Conservation (phyloP, 1,140 invertebrate species). For the Periplaneta americana region DNA sequence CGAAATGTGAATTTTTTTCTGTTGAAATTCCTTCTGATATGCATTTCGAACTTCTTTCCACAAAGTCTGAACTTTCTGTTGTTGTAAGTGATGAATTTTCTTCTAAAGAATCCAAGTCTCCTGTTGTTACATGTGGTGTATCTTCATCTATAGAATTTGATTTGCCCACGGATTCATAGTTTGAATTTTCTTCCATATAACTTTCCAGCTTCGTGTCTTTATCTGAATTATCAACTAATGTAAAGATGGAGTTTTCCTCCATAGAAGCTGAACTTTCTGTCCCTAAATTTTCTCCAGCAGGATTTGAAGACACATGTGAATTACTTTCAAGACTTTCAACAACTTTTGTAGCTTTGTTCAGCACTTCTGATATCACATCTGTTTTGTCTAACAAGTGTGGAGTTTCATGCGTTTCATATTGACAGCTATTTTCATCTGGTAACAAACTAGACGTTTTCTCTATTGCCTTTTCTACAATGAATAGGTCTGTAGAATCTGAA, state of each 20-base stretch:
- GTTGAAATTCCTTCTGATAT: background rate
- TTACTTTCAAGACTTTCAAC: too few species aligned
- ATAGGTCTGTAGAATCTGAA: background rate
- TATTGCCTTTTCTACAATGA: background rate
- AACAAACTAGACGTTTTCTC: background rate
- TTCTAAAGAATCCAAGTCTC: background rate
- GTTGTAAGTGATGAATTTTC: background rate
- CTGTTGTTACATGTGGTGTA: background rate
- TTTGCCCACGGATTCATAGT: background rate
- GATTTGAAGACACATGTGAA: too few species aligned
- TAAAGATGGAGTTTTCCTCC: background rate
- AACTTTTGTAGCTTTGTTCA: too few species aligned
- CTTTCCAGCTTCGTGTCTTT: background rate
- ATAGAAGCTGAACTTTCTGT: background rate
- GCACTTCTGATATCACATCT: too few species aligned
- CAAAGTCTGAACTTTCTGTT: background rate
- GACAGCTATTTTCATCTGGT: too few species aligned
- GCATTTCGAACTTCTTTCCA: background rate
- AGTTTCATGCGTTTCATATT: too few species aligned
- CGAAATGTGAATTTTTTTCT: background rate
- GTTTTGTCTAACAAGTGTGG: too few species aligned
- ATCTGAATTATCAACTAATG: background rate
- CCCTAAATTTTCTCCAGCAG: too few species aligned
- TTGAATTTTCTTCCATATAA: background rate
- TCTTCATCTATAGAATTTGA: background rate